Conservation (phyloP, 2,113 vertebrate genomes). For the Megalops atlanticus region DNA sequence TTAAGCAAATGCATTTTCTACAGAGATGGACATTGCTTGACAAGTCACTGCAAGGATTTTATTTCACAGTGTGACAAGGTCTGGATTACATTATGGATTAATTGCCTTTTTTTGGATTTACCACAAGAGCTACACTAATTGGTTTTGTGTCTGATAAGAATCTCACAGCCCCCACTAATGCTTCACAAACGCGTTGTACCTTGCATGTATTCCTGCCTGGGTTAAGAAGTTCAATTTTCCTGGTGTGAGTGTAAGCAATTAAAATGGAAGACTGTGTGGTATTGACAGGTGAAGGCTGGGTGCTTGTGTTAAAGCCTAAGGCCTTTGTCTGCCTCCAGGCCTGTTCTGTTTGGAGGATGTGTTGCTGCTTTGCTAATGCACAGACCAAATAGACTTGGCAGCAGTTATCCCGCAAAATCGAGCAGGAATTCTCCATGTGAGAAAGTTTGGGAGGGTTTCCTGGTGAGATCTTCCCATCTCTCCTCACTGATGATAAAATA, state of each 20-base stretch:
- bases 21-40: background rate
- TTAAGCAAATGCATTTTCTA: background rate
- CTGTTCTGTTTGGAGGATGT: background rate
- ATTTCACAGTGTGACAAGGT: too few relatives aligned
- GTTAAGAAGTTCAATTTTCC: background rate
- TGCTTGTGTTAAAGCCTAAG: background rate
- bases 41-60: background rate
- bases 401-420: background rate
- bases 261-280: background rate
- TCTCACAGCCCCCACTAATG: background rate
- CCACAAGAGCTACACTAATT: background rate
- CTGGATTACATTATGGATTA: background rate
- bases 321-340: background rate
- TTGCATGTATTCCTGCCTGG: background rate
- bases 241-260: background rate
- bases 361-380: background rate
- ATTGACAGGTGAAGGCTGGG: background rate
- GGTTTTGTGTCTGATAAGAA: background rate
- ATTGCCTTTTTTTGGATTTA: constrained; percentile 4
- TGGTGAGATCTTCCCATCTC: background rate
- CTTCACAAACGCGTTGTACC: background rate
- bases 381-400: background rate
- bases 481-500: background rate
- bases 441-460: background rate
- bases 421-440: background rate